phyloP scores from a whole-genome alignment of 2,113 vertebrate genomes.

The Tachycineta bicolor region DNA sequence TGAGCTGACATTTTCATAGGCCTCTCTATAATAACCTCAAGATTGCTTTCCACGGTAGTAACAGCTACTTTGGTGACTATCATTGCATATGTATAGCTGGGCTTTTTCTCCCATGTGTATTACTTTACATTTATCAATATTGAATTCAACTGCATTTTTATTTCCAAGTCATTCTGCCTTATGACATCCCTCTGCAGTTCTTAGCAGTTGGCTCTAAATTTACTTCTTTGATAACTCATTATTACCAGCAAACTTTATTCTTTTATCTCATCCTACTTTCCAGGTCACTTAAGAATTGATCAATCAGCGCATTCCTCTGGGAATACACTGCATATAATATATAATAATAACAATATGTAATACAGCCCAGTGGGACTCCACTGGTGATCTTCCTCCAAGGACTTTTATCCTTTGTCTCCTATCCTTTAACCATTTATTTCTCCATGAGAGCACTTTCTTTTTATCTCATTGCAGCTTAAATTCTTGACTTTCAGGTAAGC shows the following conservation, averaged over 20 bases:
- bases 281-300: not conserved
- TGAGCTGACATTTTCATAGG: conserved; percentile 19
- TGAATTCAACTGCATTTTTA: conserved; percentile 31
- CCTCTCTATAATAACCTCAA: conserved; percentile 6
- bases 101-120: not conserved
- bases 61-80: not conserved
- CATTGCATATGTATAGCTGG: not conserved
- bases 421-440: not conserved
- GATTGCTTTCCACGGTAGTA: not conserved
- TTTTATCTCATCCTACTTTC: not conserved
- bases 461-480: not conserved
- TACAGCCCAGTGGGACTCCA: not conserved
- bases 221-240: not conserved
- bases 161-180: conserved; percentile 21
- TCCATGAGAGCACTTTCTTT: not conserved
- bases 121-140: conserved; percentile 44
- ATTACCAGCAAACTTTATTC: conserved; percentile 9
- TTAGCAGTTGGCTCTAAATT: conserved; percentile 16
- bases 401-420: not conserved
- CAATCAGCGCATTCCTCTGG: not conserved
- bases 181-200: not conserved
- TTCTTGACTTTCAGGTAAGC: not conserved
- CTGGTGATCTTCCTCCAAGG: not conserved
- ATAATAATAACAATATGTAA: not conserved
- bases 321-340: not conserved